Evolutionary conservation across 2,888 invertebrate genomes (phyloP).

Genomic region (Tupiocoris notatus): DNA sequence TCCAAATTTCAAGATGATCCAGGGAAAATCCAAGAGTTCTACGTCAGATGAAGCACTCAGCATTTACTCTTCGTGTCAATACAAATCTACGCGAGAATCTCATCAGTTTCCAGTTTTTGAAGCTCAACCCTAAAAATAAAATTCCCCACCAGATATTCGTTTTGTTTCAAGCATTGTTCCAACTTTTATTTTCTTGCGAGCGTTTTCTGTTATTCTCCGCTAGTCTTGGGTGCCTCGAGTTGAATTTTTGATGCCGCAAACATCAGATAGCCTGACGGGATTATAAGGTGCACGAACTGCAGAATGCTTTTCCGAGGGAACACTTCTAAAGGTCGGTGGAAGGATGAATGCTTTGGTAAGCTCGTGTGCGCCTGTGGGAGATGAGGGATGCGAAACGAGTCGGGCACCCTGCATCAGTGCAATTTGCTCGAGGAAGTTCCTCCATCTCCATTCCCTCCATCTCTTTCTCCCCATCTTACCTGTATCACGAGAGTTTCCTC

Average conservation of each 20-base stretch:
- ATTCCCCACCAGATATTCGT: too few species aligned
- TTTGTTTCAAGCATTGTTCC: too few species aligned
- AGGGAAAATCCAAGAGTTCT: too few species aligned
- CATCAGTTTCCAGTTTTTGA: too few species aligned
- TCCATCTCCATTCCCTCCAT: neutral
- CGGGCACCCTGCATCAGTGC: conserved; percentile 26
- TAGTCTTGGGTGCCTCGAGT: too few species aligned
- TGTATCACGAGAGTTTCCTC: conserved; percentile 23
- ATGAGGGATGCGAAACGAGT: conserved; percentile 28
- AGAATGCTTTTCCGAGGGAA: neutral
- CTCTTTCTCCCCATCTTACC: neutral
- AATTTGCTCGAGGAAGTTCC: conserved; percentile 32
- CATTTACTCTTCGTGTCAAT: too few species aligned
- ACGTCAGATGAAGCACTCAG: too few species aligned
- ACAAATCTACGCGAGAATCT: too few species aligned
- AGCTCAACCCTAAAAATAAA: too few species aligned
- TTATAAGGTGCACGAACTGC: neutral
- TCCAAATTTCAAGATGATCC: too few species aligned
- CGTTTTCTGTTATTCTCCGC: too few species aligned
- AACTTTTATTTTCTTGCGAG: too few species aligned
- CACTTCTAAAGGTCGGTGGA: neutral
- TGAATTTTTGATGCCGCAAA: neutral
- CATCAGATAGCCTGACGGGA: neutral
- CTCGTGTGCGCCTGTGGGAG: neutral
- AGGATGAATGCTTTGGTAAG: neutral